These are phyloP conservation scores for Proterorhinus semilunaris DNA, from an alignment of 2,113 vertebrate species.

Conservation along the genomic window DNA sequence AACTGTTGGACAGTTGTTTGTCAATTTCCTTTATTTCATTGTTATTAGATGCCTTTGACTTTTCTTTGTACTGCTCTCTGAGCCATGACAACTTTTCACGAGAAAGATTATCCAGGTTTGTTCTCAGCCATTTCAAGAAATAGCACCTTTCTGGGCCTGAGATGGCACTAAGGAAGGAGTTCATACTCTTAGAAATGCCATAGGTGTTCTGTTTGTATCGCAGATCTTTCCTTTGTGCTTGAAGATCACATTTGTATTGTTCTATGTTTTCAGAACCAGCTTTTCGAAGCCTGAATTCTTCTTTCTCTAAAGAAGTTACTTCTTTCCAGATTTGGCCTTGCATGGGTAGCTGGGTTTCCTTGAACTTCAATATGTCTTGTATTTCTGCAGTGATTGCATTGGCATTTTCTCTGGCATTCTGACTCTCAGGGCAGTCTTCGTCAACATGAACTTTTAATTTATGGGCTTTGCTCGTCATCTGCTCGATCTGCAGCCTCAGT, in stretches of 20 bases:
- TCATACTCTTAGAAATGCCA: slow-evolving; percentile 43
- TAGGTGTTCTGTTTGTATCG: slow-evolving; percentile 33
- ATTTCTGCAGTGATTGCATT: slow-evolving; percentile 35
- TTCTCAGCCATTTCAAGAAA: slow-evolving; percentile 63
- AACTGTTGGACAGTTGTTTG: slow-evolving; percentile 56
- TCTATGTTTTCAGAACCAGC: slow-evolving; percentile 46
- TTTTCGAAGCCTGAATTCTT: slow-evolving; percentile 54
- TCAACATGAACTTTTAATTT: slow-evolving; percentile 52
- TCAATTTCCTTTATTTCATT: slow-evolving; percentile 50
- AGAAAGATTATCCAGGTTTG: slow-evolving; percentile 55
- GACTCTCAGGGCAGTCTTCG: slow-evolving; percentile 44
- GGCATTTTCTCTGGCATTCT: slow-evolving; percentile 43
- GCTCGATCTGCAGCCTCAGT: slow-evolving; percentile 21
- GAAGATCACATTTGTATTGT: slow-evolving; percentile 45
- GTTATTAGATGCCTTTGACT: slow-evolving; percentile 40
- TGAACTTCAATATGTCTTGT: slow-evolving; percentile 38
- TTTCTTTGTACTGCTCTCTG: slow-evolving; percentile 40
- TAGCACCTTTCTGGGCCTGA: slow-evolving; percentile 31
- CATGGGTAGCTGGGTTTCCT: slow-evolving; percentile 44
- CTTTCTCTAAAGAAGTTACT: slow-evolving; percentile 58
- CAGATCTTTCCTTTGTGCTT: slow-evolving; percentile 30
- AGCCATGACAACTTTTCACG: slow-evolving; percentile 35
- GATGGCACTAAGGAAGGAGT: slow-evolving; percentile 44
- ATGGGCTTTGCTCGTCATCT: slow-evolving; percentile 37
- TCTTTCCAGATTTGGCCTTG: slow-evolving; percentile 59